Base-by-base conservation (phyloP, 92 coral and sea anemone species). In the Porites cylindrica region DNA sequence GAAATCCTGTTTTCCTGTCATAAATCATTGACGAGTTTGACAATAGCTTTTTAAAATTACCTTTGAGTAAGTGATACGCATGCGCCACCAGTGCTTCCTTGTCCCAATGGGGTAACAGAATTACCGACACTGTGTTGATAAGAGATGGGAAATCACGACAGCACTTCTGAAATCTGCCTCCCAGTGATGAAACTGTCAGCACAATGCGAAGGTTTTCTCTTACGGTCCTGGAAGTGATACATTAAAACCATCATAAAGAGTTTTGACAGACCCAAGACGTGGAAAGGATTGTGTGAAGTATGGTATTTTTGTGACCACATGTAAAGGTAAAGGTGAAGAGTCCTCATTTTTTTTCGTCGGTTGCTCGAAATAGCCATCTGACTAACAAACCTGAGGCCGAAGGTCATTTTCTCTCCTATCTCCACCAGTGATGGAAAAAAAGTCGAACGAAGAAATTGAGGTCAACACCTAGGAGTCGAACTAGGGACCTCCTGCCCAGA, bases 61-160 rank as follows among this genome's bases (percentile, higher is more conserved):
- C 97, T 91, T 80, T 91, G 59, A 97, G 88, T 32, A 88, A 94
- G 51, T 95, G 86, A 81, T 86, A 90, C 59, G 95, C 96, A 82
- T 94, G 97, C 17, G 93, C 80, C 52, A 97, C 98, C 70, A 97
- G 83, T 23, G 86, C 91, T 67, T 97, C 97, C 80, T 96, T 97
- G 10, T 96, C 89, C 92, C 96, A 94, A 82, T 97, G 99, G 69
- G 96, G 97, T 79, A 97, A 84, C 79, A 97, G 85, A 75, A 97
- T 91, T 61, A 95, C 91, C 17, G 99, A 92, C 63, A 97, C 96
- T 54, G 88, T 90, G 85, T 97, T 97, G 58, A 93, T 92, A 19
- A 97, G 93, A 13, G 97, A 93, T 62, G 99, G 99, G 38, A 93
- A 87, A 75, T 97, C 94, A 64, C 98, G 98, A 66, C 99, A 97